Percentiles rank a stretch among this genome's conserved stretches.
Conservation (phyloP, 2,797 vertebrate species). For the Capromys pilorides region DNA sequence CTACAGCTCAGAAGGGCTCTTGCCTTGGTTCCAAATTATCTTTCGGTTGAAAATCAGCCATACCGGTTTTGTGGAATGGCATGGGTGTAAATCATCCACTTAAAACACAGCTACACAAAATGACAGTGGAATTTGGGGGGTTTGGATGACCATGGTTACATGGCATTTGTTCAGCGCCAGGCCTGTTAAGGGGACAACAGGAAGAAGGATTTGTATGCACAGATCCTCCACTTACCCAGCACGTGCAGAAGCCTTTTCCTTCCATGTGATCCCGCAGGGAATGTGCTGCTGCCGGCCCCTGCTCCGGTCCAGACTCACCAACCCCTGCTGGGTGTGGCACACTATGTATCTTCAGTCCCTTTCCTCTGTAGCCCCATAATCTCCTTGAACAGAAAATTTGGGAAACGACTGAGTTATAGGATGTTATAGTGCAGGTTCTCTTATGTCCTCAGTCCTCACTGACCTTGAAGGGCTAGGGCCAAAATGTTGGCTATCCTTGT, state of each 20-base stretch:
- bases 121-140: background rate
- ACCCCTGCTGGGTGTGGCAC: background rate
- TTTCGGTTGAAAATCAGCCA: conserved; percentile 57
- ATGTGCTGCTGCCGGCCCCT: background rate
- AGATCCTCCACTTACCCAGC: background rate
- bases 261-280: background rate
- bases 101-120: background rate
- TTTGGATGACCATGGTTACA: background rate
- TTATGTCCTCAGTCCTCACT: no score
- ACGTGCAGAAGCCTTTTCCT: background rate
- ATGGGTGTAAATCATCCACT: background rate
- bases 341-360: no score
- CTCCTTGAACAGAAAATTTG: no score
- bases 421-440: no score
- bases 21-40: background rate
- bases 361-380: no score
- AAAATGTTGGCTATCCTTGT: no score
- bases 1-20: background rate
- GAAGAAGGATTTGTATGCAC: background rate
- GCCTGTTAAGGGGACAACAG: background rate
- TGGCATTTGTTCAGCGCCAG: background rate
- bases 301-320: background rate
- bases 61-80: conserved; percentile 8
- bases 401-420: no score
- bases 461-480: no score